Evolutionary conservation across 2,797 vertebrate genomes (phyloP).

Genomic region (Coilia nasus): DNA sequence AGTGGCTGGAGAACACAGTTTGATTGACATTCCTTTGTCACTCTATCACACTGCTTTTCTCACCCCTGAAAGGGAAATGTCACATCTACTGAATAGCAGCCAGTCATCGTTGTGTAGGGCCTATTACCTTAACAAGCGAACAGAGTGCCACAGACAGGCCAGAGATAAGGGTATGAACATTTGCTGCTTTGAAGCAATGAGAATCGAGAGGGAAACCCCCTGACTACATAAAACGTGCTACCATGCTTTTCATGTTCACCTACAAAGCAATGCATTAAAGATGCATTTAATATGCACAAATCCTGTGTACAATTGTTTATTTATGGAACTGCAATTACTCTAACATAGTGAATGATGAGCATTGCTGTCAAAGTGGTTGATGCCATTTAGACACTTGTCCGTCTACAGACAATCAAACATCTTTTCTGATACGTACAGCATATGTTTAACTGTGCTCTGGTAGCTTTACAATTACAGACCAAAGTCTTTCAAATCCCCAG

Average conservation of each 20-base stretch:
- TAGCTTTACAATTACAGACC: slow-evolving; percentile 8
- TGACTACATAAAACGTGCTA: not conserved
- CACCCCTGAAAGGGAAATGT: slow-evolving; percentile 25
- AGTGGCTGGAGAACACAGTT: slow-evolving; percentile 66
- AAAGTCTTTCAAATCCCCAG: not conserved
- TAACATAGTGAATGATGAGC: not conserved
- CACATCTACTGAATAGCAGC: slow-evolving; percentile 52
- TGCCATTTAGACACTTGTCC: not conserved
- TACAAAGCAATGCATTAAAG: not conserved
- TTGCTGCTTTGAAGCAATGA: not conserved
- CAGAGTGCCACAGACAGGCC: not conserved
- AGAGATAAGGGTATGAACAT: not conserved
- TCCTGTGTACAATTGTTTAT: not conserved
- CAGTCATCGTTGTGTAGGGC: slow-evolving; percentile 50
- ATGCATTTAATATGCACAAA: not conserved
- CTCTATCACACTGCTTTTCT: slow-evolving; percentile 62
- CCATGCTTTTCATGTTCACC: not conserved
- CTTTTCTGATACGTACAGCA: not conserved
- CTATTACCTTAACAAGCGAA: slow-evolving; percentile 19
- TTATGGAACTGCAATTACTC: not conserved
- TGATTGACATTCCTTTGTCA: slow-evolving; percentile 73
- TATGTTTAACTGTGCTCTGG: not conserved
- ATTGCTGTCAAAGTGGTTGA: not conserved
- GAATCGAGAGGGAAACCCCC: not conserved
- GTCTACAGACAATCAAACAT: not conserved